Conservation (phyloP, 2,113 vertebrate species). For the Polyodon spathula region DNA sequence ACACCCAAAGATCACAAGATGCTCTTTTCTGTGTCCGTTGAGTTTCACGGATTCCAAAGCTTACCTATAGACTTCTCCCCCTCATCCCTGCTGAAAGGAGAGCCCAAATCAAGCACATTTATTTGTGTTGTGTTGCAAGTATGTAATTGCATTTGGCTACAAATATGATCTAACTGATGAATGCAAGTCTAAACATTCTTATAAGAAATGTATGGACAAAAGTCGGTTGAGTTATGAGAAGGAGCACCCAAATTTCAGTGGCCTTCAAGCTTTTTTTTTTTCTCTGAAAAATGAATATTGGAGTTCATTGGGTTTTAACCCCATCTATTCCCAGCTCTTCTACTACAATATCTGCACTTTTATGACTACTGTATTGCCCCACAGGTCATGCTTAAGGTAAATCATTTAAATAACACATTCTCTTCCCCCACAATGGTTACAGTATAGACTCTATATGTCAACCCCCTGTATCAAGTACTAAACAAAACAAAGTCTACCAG, state of each 20-base stretch:
- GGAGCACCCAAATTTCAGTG: background rate
- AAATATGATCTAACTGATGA: background rate
- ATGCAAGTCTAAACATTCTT: background rate
- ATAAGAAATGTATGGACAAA: background rate
- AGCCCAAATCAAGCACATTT: background rate
- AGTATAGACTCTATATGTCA: background rate
- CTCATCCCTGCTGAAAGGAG: background rate
- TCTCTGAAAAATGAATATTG: background rate
- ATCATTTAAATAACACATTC: background rate
- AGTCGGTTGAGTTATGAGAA: background rate
- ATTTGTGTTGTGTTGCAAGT: background rate
- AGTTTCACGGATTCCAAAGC: background rate
- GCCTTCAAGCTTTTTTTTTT: background rate
- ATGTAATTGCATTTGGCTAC: background rate
- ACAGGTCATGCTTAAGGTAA: too few species aligned
- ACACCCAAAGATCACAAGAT: background rate
- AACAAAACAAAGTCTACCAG: slow-evolving; percentile 14
- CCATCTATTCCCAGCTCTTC: background rate
- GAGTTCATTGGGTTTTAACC: background rate
- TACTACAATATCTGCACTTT: background rate
- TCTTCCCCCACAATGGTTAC: background rate
- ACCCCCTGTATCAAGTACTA: background rate
- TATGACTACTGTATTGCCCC: background rate
- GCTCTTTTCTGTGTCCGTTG: background rate
- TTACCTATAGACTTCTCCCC: background rate